Base-by-base conservation (phyloP, 2,797 vertebrate genomes). In the Ctenochaetus hawaiiensis region DNA sequence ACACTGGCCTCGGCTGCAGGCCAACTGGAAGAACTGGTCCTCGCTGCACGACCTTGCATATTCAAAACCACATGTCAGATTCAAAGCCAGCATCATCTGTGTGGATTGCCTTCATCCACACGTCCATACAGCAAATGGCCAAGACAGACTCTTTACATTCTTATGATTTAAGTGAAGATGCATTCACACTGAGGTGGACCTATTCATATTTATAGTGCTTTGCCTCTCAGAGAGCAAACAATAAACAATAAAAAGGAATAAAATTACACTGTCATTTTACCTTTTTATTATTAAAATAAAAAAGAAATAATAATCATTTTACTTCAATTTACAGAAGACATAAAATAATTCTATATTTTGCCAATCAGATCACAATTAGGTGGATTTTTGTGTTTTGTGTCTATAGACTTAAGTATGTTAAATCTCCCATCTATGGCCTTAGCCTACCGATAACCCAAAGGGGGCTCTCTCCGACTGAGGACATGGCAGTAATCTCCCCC, bases 1-100 rank as follows among this genome's bases (percentile, higher is more conserved):
- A 92, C 92, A 93, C 94, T 90, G 92, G 93, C 92, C 95, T 94
- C 84, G 90, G 92, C 91, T 95, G 95, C 94, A 93, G 93, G 92
- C 93, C 95, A 96, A 96, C 96, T 96, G 95, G 96, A 96, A 96
- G 95, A 96, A 97, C 96, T 94, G 95, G 96, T 97, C 96, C 92
- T 94, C 92, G 92, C 92, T 93, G 94, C 94, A 85, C 82, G 83
- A 93, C 93, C 95, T 95, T 94, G 92, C 94, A 95, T 96, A 97
- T 96, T 97, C 95, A 97, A 96, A 97, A 95, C 90, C 83, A 77
- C 92, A 65, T 93, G 93, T 96, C 93, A 94, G 93, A 90, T 48
- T 81, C 64, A 72, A 65, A 88, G 74, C 61, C 67, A 34, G 71
- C 70, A 43, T 76, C 70, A 43, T 76, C 76, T 94, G 92, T 94